phyloP scores from a whole-genome alignment of 2,113 vertebrate species.

The Neolamprologus kungweensis region DNA sequence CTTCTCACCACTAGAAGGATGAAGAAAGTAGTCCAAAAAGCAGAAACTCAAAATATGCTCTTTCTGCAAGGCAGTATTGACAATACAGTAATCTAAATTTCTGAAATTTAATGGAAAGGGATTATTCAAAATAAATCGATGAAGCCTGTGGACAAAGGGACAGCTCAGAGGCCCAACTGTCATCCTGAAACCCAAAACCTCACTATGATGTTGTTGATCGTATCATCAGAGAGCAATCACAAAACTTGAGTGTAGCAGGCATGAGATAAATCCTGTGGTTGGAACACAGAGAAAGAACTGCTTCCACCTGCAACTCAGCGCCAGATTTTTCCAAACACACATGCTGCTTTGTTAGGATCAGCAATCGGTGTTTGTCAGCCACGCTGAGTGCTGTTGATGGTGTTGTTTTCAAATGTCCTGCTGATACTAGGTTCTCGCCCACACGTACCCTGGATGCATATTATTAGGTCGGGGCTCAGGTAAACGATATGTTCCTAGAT shows the following conservation, averaged over 20 bases:
- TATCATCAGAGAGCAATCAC: not conserved
- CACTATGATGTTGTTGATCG: not conserved
- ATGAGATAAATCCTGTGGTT: not conserved
- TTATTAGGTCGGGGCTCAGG: constrained; percentile 59
- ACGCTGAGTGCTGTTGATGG: constrained; percentile 43
- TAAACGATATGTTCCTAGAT: constrained; percentile 65
- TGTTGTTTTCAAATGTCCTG: constrained; percentile 70
- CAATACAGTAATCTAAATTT: not conserved
- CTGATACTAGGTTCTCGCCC: constrained; percentile 38
- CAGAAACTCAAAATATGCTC: not conserved
- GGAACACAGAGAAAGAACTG: not conserved
- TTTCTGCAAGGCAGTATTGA: not conserved
- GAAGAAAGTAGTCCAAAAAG: not conserved
- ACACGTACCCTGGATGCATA: constrained; percentile 54
- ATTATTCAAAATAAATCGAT: no score
- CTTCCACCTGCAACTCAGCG: not conserved
- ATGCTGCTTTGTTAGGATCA: constrained; percentile 25
- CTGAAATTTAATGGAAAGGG: not conserved
- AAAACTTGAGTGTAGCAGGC: not conserved
- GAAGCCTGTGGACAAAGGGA: not conserved
- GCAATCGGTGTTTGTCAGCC: constrained; percentile 29
- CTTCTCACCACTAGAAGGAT: not conserved
- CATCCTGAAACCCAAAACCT: not conserved
- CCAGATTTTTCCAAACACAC: constrained; percentile 22
- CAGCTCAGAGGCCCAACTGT: not conserved